These are phyloP conservation scores for Daphoenositta chrysoptera DNA, from an alignment of 2,113 vertebrate genomes.

Conservation along the genomic window DNA sequence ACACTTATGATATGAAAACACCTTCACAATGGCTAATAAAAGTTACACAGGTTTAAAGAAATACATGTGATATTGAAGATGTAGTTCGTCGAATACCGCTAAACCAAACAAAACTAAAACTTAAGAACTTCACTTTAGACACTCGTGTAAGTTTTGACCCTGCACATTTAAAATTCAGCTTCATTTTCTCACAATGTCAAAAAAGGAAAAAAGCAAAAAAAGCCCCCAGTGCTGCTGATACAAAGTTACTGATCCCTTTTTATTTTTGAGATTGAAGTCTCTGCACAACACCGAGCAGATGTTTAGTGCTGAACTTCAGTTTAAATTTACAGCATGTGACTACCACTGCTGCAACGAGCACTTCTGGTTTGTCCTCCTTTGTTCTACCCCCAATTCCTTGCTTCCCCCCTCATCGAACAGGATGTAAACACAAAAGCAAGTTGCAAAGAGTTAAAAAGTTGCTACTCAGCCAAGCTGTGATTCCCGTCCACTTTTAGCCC, in stretches of 20 bases:
- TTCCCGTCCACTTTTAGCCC: conserved; percentile 24
- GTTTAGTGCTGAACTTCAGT: not conserved
- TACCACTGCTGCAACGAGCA: not conserved
- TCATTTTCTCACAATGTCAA: not conserved
- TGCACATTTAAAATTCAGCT: not conserved
- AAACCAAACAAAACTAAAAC: not conserved
- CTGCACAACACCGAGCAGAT: not conserved
- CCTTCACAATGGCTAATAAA: not conserved
- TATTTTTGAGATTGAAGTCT: not conserved
- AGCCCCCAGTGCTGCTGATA: not conserved
- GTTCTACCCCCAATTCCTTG: not conserved
- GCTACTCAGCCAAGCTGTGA: not conserved
- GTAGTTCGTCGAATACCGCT: not conserved
- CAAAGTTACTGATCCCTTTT: not conserved
- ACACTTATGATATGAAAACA: not conserved
- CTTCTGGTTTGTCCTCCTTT: not conserved
- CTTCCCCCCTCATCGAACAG: not conserved
- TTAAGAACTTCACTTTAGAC: not conserved
- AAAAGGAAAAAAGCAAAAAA: not conserved
- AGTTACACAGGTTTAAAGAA: not conserved
- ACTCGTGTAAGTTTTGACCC: not conserved
- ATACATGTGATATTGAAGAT: not conserved
- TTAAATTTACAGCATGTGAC: not conserved
- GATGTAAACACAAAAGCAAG: not conserved
- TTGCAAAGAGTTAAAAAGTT: conserved; percentile 13